Evolutionary conservation across 2,888 invertebrate genomes (phyloP).

Genomic region (Ormyrus nitidulus): DNA sequence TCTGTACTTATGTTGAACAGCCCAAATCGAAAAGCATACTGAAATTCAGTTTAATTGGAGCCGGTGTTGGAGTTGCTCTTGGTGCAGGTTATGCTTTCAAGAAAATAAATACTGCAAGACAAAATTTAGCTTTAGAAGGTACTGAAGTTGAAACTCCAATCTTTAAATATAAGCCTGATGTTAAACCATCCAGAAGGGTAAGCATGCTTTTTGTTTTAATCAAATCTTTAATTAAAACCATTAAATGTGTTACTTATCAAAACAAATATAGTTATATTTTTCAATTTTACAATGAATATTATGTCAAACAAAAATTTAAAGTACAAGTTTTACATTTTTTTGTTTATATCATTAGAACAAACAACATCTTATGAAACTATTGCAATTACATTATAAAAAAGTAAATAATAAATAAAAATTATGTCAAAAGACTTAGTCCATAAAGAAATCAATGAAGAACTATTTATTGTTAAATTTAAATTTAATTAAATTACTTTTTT

Average conservation of each 20-base stretch:
- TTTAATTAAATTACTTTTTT: no score
- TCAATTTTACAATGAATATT: neutral
- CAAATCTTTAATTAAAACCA: no score
- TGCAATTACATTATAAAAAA: no score
- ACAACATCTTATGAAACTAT: no score
- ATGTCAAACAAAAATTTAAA: no score
- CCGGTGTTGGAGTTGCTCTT: constrained; percentile 77
- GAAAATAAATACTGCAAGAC: constrained; percentile 73
- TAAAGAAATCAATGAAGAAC: no score
- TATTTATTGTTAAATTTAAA: no score
- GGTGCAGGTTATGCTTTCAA: constrained; percentile 77
- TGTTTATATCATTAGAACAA: neutral
- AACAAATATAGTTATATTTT: neutral
- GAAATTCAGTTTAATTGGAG: constrained; percentile 79
- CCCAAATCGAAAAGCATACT: constrained; percentile 67
- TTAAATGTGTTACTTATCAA: no score
- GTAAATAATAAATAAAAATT: no score
- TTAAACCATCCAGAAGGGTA: constrained; percentile 77
- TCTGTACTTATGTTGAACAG: constrained; percentile 63
- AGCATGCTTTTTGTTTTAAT: constrained; percentile 38
- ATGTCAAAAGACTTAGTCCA: no score
- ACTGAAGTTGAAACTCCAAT: constrained; percentile 69
- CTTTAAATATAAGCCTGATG: constrained; percentile 75
- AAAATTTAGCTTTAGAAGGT: constrained; percentile 76
- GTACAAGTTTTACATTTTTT: neutral